Evolutionary conservation across 2,797 vertebrate species (phyloP), one percentile per base, ranked within the genome.

Genomic region (Gastrophryne carolinensis): DNA sequence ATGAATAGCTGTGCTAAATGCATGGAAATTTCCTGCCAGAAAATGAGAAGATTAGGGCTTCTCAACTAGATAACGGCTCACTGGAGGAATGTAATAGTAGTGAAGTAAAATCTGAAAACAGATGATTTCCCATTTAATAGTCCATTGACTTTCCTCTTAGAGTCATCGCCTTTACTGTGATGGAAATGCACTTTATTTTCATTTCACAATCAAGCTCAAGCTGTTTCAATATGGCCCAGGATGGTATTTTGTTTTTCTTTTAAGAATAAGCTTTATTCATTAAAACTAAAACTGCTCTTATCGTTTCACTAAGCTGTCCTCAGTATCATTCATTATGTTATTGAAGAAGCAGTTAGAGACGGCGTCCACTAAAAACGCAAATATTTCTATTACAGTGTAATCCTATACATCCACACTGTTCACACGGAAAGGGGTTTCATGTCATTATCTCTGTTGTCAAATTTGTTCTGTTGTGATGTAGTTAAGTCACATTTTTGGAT

Each of bases 111-210:
- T 88, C 85, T 90, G 87, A 90, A 94, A 96, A 91, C 89, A 93
- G 89, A 91, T 90, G 80, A 94, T 92, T 94, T 95, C 86, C 86
- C 89, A 91, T 94, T 96, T 94, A 94, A 92, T 94, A 94, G 89
- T 90, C 84, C 90, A 93, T 94, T 95, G 91, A 92, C 83, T 93
- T 92, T 89, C 80, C 80, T 86, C 85, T 87, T 92, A 87, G 80
- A 86, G 86, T 84, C 78, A 81, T 85, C 72, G 81, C 82, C 82
- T 89, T 84, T 6, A 75, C 68, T 78, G 83, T 83, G 80, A 89
- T 84, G 83, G 79, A 64, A 50, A 19, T 79, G 56, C 83, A 83
- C 74, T 88, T 85, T 83, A 80, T 85, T 89, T 87, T 84, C 69
- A 71, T 84, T 84, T 85, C 60, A 78, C 83, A 90, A 86, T 86